Conservation (phyloP, 1,140 invertebrate species). For the Meloidogyne floridensis region DNA sequence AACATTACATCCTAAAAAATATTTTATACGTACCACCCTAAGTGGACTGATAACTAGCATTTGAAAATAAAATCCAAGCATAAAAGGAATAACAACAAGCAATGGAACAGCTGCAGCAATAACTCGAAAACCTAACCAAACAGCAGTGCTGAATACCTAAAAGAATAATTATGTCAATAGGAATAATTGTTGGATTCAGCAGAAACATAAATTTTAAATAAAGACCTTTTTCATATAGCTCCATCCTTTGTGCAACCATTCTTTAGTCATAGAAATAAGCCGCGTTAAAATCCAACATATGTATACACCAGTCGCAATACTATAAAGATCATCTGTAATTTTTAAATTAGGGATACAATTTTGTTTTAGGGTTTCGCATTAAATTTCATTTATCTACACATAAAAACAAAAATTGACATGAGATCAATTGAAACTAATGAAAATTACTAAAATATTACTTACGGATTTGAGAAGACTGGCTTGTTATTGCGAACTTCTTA, state of each 20-base stretch:
- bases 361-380: too few species aligned
- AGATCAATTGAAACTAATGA: too few species aligned
- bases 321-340: constrained; percentile 78
- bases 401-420: too few species aligned
- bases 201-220: constrained; percentile 65
- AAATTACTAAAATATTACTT: background rate
- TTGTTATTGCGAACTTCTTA: constrained; percentile 37
- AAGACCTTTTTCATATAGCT: constrained; percentile 76
- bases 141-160: constrained; percentile 41
- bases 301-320: constrained; percentile 88
- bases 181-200: background rate
- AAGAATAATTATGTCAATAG: constrained; percentile 9
- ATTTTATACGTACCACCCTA: constrained; percentile 80
- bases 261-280: constrained; percentile 77
- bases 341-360: too few species aligned
- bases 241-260: constrained; percentile 83
- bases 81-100: constrained; percentile 84
- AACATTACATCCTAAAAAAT: background rate
- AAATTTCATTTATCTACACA: too few species aligned
- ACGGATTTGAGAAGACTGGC: constrained; percentile 72
- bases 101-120: constrained; percentile 77
- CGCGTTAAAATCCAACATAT: constrained; percentile 84
- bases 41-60: constrained; percentile 87
- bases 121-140: constrained; percentile 68
- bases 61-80: constrained; percentile 77